Evolutionary conservation across 37 sponge, comb jelly and placozoan species (phyloP), one percentile per base, ranked within the genome.

Genomic region (Cliona cf. orientalis): DNA sequence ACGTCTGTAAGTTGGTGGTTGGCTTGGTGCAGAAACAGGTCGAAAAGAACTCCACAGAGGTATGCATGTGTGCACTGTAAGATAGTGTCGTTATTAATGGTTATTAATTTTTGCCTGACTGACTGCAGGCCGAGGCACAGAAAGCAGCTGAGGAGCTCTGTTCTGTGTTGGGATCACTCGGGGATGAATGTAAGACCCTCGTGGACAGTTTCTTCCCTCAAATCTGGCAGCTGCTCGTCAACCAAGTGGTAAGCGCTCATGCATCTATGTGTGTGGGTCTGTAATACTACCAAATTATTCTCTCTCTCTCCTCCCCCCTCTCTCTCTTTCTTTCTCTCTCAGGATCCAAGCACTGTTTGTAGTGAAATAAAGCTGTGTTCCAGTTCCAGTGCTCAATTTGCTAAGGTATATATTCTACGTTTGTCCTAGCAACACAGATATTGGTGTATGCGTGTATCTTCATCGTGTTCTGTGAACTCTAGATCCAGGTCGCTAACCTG

Each of bases 141-240:
- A 9, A 49, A 49, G 53, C 53, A 19, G 14, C 14, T 9, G 53
- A 49, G 9, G 14, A 49, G 14, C 14, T 49, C 14, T 49, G 53
- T 49, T 49, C 53, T 49, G 14, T 19, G 53, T 14, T 49, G 14
- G 53, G 53, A 49, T 49, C 37, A 6, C 23, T 38, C 35, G 33
- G 71, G 28, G 42, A 29, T 36, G 37, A 37, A 41, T 69, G 71
- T 34, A 69, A 69, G 17, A 9, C 12, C 7, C 28, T 69, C 6
- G 71, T 69, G 33, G 71, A 34, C 38, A 34, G 6, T 36, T 69
- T 37, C 71, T 69, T 69, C 71, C 71, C 71, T 34, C 19, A 37
- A 36, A 69, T 69, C n/a, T 69, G 71, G 71, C 17, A 69, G 19
- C 36, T 69, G 23, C 17, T 69, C 11, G 71, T 49, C 53, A 49